Conservation (phyloP, 2,888 invertebrate species). For the Parnassius smintheus region DNA sequence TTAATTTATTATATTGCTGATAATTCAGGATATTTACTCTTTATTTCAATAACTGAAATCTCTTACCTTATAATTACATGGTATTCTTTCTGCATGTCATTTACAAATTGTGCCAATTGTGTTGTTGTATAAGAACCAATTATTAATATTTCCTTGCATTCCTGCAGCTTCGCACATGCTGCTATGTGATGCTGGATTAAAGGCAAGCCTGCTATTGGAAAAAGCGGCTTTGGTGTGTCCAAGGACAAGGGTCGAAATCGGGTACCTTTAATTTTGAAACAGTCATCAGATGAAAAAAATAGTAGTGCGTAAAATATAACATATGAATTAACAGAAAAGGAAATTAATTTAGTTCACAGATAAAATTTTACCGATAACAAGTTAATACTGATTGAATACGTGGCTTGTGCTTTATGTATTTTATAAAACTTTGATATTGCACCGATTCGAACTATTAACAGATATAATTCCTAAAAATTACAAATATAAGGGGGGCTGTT, state of each 20-base stretch:
- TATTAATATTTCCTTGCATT: constrained; percentile 94
- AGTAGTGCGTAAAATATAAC: no score
- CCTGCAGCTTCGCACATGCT: constrained; percentile 89
- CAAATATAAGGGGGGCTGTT: no score
- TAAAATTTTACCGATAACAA: no score
- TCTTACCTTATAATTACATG: constrained; percentile 88
- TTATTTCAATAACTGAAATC: no score
- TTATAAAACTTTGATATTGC: no score
- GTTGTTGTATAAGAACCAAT: constrained; percentile 95
- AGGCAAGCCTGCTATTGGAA: constrained; percentile 97
- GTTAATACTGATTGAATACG: no score
- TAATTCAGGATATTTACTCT: no score
- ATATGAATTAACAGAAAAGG: not conserved
- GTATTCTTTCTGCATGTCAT: constrained; percentile 91
- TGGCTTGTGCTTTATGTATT: no score
- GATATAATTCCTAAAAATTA: not conserved
- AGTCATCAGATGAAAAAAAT: not conserved
- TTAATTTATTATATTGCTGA: no score
- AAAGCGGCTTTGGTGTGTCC: constrained; percentile 98
- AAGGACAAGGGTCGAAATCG: constrained; percentile 97
- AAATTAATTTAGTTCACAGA: not conserved
- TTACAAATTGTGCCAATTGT: constrained; percentile 93
- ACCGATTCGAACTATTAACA: no score
- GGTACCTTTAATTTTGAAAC: constrained; percentile 85
- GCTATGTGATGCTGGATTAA: constrained; percentile 98